Evolutionary conservation across 2,113 vertebrate genomes (phyloP).

Genomic region (Hippocampus guttulatus): DNA sequence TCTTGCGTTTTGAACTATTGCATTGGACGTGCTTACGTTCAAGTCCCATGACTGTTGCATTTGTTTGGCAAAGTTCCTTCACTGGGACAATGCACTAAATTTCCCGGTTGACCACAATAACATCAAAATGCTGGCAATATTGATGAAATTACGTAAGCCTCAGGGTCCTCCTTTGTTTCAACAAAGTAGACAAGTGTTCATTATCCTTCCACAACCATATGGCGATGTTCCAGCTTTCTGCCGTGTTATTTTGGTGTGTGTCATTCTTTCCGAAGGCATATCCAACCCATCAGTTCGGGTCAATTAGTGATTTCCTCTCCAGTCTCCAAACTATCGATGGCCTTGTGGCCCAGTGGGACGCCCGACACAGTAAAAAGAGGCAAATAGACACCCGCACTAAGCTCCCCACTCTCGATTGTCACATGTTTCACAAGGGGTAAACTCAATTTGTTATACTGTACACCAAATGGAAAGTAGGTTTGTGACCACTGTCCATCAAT

Average conservation of each 20-base stretch:
- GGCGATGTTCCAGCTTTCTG: constrained; percentile 52
- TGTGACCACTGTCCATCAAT: neutral
- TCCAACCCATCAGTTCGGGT: constrained; percentile 58
- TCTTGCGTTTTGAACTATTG: too few relatives aligned
- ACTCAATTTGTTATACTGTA: neutral
- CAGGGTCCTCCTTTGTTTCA: constrained; percentile 44
- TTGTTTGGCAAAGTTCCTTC: neutral
- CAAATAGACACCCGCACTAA: constrained; percentile 14
- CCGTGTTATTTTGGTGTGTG: constrained; percentile 60
- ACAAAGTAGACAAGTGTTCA: constrained; percentile 58
- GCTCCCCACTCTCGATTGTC: constrained; percentile 22
- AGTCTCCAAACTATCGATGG: constrained; percentile 45
- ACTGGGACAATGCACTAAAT: neutral
- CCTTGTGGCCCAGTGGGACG: constrained; percentile 38
- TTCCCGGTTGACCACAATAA: constrained; percentile 13
- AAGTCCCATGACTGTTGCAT: neutral
- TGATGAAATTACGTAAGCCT: constrained; percentile 58
- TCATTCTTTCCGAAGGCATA: constrained; percentile 67
- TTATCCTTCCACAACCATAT: constrained; percentile 64
- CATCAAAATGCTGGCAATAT: constrained; percentile 7
- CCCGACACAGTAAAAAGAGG: constrained; percentile 13
- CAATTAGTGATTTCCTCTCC: constrained; percentile 71
- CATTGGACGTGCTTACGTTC: neutral
- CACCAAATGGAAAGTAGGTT: neutral
- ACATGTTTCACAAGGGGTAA: constrained; percentile 1